phyloP scores from a whole-genome alignment of 2,888 invertebrate species.

The Priocnemis perturbator region DNA sequence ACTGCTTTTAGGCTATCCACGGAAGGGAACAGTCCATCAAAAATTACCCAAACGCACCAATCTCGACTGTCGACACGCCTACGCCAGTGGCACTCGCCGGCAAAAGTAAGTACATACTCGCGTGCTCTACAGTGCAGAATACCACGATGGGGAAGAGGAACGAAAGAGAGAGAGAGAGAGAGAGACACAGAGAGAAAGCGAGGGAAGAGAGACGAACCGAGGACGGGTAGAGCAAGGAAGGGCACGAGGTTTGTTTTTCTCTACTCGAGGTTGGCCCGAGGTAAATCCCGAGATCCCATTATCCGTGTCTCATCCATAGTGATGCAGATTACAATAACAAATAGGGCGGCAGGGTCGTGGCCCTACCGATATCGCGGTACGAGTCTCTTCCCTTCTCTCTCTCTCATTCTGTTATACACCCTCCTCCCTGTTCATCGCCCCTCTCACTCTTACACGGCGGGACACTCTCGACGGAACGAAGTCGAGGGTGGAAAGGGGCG shows the following conservation, averaged over 20 bases:
- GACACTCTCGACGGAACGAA: slow-evolving; percentile 29
- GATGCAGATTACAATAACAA: slow-evolving; percentile 71
- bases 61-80: no score
- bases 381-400: slow-evolving; percentile 26
- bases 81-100: no score
- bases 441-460: slow-evolving; percentile 19
- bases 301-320: slow-evolving; percentile 69
- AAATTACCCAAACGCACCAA: no score
- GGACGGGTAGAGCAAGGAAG: slow-evolving; percentile 14
- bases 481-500: slow-evolving; percentile 31
- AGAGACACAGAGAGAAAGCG: no score
- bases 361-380: slow-evolving; percentile 48
- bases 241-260: slow-evolving; percentile 41
- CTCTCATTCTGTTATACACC: slow-evolving; percentile 5
- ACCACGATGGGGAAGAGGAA: not conserved
- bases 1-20: no score
- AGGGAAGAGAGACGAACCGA: not conserved
- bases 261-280: slow-evolving; percentile 40
- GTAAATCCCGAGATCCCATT: slow-evolving; percentile 64
- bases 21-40: no score
- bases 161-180: not conserved
- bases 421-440: slow-evolving; percentile 14
- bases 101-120: not conserved
- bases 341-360: slow-evolving; percentile 58
- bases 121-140: slow-evolving; percentile 1